Conservation (phyloP, 2,797 vertebrate species). For the Gobionotothen gibberifrons region DNA sequence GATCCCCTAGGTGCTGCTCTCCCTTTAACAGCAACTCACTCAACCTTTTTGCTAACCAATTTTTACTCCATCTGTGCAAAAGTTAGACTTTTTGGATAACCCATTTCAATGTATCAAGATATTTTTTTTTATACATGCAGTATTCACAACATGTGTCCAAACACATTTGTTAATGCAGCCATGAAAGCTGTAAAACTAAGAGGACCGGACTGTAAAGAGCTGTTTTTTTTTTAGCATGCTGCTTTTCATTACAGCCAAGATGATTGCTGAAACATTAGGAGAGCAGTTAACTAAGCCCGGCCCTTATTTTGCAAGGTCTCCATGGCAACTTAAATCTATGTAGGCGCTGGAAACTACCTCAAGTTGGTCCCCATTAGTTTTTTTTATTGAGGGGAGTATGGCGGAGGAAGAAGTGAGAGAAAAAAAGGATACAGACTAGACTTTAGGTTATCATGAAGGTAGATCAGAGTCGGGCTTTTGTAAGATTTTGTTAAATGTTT, state of each 20-base stretch:
- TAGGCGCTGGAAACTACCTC: conserved; percentile 76
- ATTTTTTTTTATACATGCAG: conserved; percentile 1
- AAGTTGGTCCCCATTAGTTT: conserved; percentile 60
- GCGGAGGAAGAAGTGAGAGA: conserved; percentile 34
- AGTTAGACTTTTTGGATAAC: conserved; percentile 1
- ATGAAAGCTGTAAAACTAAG: conserved; percentile 45
- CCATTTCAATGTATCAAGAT: neutral
- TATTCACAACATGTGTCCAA: conserved; percentile 12
- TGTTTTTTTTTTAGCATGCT: conserved; percentile 45
- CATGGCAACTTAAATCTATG: conserved; percentile 78
- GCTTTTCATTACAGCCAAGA: conserved; percentile 73
- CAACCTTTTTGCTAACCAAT: conserved; percentile 28
- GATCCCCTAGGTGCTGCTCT: conserved; percentile 26
- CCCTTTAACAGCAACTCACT: conserved; percentile 29
- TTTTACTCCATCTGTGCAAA: neutral
- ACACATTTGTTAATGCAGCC: conserved; percentile 25
- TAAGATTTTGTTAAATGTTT: neutral
- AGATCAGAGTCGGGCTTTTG: conserved; percentile 11
- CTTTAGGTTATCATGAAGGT: conserved; percentile 20
- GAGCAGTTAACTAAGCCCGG: conserved; percentile 65
- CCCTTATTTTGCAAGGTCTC: conserved; percentile 78
- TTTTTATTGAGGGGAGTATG: conserved; percentile 35
- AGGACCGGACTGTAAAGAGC: conserved; percentile 38
- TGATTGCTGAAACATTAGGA: conserved; percentile 72
- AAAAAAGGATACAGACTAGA: conserved; percentile 18